Evolutionary conservation across 2,888 invertebrate genomes (phyloP), one percentile per base, ranked within the genome.

Genomic region (Macropis europaea): DNA sequence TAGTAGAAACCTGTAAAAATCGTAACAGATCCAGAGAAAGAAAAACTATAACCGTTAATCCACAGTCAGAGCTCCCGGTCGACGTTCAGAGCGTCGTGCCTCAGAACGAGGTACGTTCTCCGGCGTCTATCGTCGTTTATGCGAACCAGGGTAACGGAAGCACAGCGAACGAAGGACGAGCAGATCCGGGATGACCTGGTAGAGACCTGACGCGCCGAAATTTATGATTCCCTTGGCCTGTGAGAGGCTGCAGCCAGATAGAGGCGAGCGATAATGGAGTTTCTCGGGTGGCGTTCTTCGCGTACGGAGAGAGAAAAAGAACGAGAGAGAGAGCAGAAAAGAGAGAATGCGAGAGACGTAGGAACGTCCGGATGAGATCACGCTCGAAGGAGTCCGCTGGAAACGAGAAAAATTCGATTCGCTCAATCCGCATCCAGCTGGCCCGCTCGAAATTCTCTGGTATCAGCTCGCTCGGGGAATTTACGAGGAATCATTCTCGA

Each of bases 231-330:
- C 67, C 56, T 30, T 30, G 54, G 50, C 7, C 56, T 26, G 30
- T 6, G 38, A 9, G 52, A 36, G 43, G 30, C 22, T 48, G 36
- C 48, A 19, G 50, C 60, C 66, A 70, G 72, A 77, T 74, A 66
- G 74, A 81, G 66, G 57, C 68, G 22, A 28, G 47, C 75, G 73
- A 81, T 84, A 84, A 84, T 84, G 75, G 75, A 83, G 81, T 79
- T 82, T 80, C 77, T 60, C 64, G 64, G 52, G 17, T 24, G 30
- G 40, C 43, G 50, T 75, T 43, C 54, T 36, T 56, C 30, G 52
- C 30, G 40, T 52, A 45, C 32, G 9, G 61, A 76, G 77, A 73
- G 54, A 19, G 40, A 40, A 17, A 17, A 6, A 40, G 17, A n/a
- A 17, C 11, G n/a, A 36, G 36, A n/a, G 36, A 36, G 36, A 36